Base-by-base conservation (phyloP, 2,888 invertebrate genomes). In the Chrysopilus asiliformis region DNA sequence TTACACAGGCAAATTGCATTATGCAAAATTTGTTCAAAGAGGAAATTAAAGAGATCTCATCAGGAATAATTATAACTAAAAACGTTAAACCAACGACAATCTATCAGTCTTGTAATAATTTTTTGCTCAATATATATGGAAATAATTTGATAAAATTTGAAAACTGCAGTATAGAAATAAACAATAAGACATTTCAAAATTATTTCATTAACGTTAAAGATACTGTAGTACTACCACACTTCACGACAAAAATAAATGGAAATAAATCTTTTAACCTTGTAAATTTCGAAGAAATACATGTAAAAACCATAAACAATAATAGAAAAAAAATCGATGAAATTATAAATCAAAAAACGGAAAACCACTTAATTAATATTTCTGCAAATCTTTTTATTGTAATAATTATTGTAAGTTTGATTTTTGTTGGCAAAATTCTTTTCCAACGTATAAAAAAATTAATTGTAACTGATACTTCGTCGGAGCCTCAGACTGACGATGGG, bases 221-320 rank as follows among this genome's bases (percentile, higher is more conserved):
- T 14, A n/a, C n/a, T 9, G 14, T 27, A 12, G n/a, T n/a, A n/a
- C 14, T 27, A 8, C 28, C 28, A 9, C 14, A 27, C 12, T 27
- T 27, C n/a, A 27, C 14, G 28, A n/a, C 28, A n/a, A 27, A 27
- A 27, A 27, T 27, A n/a, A 27, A 9, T n/a, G 28, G 14, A 27
- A n/a, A 27, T 2, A 27, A 7, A 27, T 9, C n/a, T 12, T 10
- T 12, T 9, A 27, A 27, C 14, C 8, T 27, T 7, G 14, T 14
- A 6, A n/a, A 27, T n/a, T n/a, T 27, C 10, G 28, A 27, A 9
- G 14, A n/a, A 9, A 12, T 27, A 27, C 8, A 6, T n/a, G 7
- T 27, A 27, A n/a, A 6, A 27, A n/a, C n/a, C n/a, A 7, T 27
- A 7, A 8, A 8, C n/a, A n/a, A n/a, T 7, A n/a, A 27, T 27